Percentiles rank a stretch among this genome's conserved stretches.
These are phyloP conservation scores for Clitarchus hookeri DNA, from an alignment of 2,888 invertebrate species.

Conservation along the genomic window DNA sequence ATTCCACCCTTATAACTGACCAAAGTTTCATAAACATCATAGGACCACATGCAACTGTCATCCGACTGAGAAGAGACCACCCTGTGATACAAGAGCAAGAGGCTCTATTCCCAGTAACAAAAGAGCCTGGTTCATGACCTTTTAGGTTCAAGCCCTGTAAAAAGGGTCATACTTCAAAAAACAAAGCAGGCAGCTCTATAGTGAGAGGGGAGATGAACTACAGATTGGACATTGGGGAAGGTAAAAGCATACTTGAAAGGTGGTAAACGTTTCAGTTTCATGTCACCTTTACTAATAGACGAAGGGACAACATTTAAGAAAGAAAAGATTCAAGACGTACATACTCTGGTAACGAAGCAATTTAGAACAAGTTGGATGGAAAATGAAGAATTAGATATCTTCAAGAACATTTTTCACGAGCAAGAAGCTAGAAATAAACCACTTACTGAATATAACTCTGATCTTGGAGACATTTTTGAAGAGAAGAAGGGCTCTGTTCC, in stretches of 20 bases:
- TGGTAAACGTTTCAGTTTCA: not conserved
- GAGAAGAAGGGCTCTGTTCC: not conserved
- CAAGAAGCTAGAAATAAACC: not conserved
- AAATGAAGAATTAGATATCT: not conserved
- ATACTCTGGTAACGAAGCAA: not conserved
- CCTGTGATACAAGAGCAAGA: not conserved
- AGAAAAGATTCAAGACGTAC: not conserved
- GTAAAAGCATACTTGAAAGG: conserved; percentile 16
- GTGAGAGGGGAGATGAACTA: conserved; percentile 19
- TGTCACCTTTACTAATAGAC: not conserved
- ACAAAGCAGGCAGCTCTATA: not conserved
- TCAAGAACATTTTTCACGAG: not conserved
- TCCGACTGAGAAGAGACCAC: not conserved
- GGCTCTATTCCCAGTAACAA: not conserved
- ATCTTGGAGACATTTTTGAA: not conserved
- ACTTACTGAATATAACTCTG: no score
- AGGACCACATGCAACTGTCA: conserved; percentile 16
- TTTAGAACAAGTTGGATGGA: not conserved
- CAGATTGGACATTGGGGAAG: not conserved
- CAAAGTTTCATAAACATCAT: not conserved
- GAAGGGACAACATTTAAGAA: not conserved
- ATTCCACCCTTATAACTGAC: conserved; percentile 16
- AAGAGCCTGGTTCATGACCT: conserved; percentile 20
- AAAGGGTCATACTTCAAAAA: conserved; percentile 15
- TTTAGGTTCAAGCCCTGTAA: not conserved